A percentile compares a stretch with the other conserved stretches of the same genome.
Evolutionary conservation across 1,140 invertebrate genomes (phyloP).

Genomic region (Meloidogyne chitwoodi): DNA sequence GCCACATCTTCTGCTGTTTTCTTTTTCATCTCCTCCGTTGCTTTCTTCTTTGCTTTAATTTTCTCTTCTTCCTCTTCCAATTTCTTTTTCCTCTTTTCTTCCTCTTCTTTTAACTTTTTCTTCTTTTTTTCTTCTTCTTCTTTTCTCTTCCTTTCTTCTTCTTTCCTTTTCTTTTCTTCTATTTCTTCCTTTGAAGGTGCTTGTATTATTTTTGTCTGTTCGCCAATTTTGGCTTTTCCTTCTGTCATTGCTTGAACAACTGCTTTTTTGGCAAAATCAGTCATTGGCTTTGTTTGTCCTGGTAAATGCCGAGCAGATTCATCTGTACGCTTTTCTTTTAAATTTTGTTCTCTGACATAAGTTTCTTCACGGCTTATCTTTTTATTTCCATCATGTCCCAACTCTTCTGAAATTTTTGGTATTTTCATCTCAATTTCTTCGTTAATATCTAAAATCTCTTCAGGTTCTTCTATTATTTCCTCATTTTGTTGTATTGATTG

Average conservation of each 20-base stretch:
- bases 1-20: neutral
- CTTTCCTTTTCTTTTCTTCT: constrained; percentile 24
- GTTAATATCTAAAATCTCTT: constrained; percentile 3
- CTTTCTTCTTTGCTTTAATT: neutral
- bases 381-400: constrained; percentile 18
- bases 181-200: constrained; percentile 1
- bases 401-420: constrained; percentile 6
- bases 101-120: neutral
- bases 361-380: constrained; percentile 9
- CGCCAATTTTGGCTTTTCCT: constrained; percentile 29
- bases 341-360: constrained; percentile 7
- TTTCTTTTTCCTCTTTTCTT: neutral
- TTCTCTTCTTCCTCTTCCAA: neutral
- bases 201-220: constrained; percentile 19
- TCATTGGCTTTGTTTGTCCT: constrained; percentile 33
- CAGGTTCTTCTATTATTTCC: neutral
- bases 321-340: constrained; percentile 3
- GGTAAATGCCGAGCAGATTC: constrained; percentile 12
- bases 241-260: constrained; percentile 44
- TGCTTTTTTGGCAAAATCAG: constrained; percentile 50
- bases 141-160: neutral
- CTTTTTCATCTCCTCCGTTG: neutral
- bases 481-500: neutral
- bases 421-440: constrained; percentile 6
- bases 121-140: constrained; percentile 6